Conservation (phyloP, 2,888 invertebrate species). For the Nyleta sp. region DNA sequence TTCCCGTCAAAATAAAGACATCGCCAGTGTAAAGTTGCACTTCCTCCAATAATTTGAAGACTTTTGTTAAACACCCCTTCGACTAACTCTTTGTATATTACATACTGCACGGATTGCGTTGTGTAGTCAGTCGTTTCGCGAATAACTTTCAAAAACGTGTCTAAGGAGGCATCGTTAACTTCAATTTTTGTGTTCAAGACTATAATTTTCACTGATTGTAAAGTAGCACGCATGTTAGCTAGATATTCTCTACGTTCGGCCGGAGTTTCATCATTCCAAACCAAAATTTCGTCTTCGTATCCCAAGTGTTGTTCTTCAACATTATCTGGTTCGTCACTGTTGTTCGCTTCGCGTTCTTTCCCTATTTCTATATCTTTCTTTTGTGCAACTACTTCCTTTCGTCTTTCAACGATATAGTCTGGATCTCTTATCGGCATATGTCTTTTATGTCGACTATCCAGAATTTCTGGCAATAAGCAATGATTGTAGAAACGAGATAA, state of each 20-base stretch:
- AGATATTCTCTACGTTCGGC: slow-evolving; percentile 6
- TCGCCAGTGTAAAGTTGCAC: neutral
- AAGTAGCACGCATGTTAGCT: neutral
- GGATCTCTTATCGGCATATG: slow-evolving; percentile 9
- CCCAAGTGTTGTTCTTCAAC: neutral
- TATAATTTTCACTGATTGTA: neutral
- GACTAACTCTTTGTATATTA: neutral
- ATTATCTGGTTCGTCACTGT: neutral
- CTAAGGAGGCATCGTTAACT: neutral
- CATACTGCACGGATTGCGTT: slow-evolving; percentile 11
- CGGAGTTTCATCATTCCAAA: slow-evolving; percentile 1
- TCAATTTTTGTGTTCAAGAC: neutral
- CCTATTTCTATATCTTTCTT: neutral
- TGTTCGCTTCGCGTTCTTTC: neutral
- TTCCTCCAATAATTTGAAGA: slow-evolving; percentile 8
- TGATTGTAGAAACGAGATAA: slow-evolving; percentile 10
- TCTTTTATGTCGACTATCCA: slow-evolving; percentile 60
- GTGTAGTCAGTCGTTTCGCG: slow-evolving; percentile 9
- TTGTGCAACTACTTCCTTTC: neutral
- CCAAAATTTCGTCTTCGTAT: slow-evolving; percentile 15
- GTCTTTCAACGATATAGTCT: neutral
- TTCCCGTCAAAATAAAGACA: slow-evolving; percentile 3
- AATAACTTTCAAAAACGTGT: neutral
- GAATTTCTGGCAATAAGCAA: slow-evolving; percentile 68
- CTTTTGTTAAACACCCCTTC: neutral